Conservation (phyloP, 2,888 invertebrate genomes). For the Acanthoscelides obtectus region DNA sequence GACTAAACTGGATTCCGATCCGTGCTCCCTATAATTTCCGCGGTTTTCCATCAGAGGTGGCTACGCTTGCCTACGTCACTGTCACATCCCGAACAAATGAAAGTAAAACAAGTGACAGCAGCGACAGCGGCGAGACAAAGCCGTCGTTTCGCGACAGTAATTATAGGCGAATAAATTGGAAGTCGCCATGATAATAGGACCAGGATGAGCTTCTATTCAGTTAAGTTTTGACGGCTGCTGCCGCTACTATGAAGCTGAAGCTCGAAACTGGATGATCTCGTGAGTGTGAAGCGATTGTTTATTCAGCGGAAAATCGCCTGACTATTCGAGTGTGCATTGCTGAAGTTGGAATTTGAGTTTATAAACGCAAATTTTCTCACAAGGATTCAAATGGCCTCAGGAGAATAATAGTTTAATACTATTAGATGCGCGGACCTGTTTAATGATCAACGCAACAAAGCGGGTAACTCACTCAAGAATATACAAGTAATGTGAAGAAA, state of each 20-base stretch:
- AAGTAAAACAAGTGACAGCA: background rate
- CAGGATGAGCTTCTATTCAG: background rate
- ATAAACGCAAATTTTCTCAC: too few relatives aligned
- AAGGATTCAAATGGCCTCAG: too few relatives aligned
- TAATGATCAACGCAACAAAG: too few relatives aligned
- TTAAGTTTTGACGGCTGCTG: background rate
- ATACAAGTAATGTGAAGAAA: too few relatives aligned
- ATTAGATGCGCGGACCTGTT: too few relatives aligned
- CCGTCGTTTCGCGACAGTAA: conserved; percentile 10
- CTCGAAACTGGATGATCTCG: background rate
- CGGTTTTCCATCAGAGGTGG: background rate
- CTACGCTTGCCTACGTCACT: background rate
- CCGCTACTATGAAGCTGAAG: too few relatives aligned
- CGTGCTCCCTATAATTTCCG: background rate
- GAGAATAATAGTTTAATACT: too few relatives aligned
- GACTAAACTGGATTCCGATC: too few relatives aligned
- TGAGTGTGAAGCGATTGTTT: background rate
- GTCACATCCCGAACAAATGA: background rate
- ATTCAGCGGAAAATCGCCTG: background rate
- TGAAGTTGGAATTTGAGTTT: background rate
- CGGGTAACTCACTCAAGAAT: too few relatives aligned
- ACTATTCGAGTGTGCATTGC: background rate
- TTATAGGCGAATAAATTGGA: conserved; percentile 24
- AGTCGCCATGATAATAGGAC: background rate
- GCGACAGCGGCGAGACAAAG: background rate